Evolutionary conservation across 2,888 invertebrate genomes (phyloP), one percentile per base, ranked within the genome.

Genomic region (Tetanocera ferruginea): DNA sequence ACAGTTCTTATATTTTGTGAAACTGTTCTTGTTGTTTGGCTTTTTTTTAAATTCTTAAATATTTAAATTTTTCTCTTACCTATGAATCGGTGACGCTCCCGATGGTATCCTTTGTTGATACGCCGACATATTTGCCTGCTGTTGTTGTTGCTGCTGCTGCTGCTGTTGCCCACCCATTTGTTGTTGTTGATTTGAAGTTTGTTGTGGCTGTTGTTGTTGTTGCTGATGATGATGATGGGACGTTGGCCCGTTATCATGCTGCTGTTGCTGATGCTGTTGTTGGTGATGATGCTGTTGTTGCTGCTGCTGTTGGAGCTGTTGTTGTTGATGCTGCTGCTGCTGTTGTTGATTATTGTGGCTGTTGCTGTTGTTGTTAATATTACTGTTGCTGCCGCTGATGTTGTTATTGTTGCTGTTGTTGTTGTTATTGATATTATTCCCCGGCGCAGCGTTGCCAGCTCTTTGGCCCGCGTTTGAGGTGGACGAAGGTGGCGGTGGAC

Each of bases 11-110:
- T n/a, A n/a, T n/a, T n/a, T n/a, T n/a, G n/a, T n/a, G n/a, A n/a
- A n/a, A n/a, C n/a, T n/a, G n/a, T n/a, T n/a, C n/a, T n/a, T n/a
- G n/a, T n/a, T n/a, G n/a, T n/a, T n/a, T n/a, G n/a, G n/a, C n/a
- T n/a, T n/a, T n/a, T n/a, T n/a, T n/a, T n/a, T n/a, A n/a, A n/a
- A n/a, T n/a, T n/a, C n/a, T n/a, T n/a, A n/a, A n/a, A n/a, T n/a
- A n/a, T n/a, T n/a, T n/a, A n/a, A n/a, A n/a, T n/a, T n/a, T 6
- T 3, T 43, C 11, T 11, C 88, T 86, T 80, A 90, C 90, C 90
- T 90, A 87, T 90, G 89, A 87, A 90, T 89, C 83, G 89, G 87
- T 81, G 89, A 87, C 84, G 88, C 88, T 84, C 88, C 89, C 80
- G 88, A 85, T 83, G 89, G 85, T 86, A 89, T 83, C 82, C 90